These are phyloP conservation scores for Propithecus perrieri DNA, from an alignment of 2,797 vertebrate species.

Conservation along the genomic window DNA sequence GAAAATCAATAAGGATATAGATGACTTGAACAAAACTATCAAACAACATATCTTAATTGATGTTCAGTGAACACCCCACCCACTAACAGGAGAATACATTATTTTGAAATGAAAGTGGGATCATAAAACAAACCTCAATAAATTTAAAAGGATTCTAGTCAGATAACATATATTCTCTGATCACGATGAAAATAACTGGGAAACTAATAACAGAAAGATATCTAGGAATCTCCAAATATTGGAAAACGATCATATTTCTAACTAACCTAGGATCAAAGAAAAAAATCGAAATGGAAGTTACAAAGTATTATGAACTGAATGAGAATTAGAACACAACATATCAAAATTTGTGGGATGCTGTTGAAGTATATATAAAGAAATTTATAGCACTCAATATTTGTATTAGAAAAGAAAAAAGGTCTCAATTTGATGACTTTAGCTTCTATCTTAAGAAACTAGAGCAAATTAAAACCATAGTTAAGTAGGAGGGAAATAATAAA, in stretches of 20 bases:
- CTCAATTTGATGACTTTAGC: background rate
- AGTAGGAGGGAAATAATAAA: background rate
- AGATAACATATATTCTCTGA: background rate
- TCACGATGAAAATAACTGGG: background rate
- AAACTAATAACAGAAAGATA: background rate
- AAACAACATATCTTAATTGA: background rate
- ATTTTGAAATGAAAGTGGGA: background rate
- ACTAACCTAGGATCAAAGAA: background rate
- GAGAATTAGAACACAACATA: background rate
- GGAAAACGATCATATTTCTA: background rate
- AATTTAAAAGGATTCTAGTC: background rate
- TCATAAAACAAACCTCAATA: background rate
- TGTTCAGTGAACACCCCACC: background rate
- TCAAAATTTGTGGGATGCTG: background rate
- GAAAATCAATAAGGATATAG: background rate
- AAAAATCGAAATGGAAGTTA: background rate
- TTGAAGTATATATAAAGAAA: background rate
- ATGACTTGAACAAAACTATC: background rate
- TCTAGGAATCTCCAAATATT: background rate
- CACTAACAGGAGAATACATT: background rate
- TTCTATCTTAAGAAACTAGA: background rate
- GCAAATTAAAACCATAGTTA: constrained; percentile 18
- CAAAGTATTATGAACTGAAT: background rate
- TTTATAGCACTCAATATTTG: background rate
- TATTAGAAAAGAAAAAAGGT: background rate